Evolutionary conservation across 2,113 vertebrate genomes (phyloP).

Genomic region (Gorilla gorilla): DNA sequence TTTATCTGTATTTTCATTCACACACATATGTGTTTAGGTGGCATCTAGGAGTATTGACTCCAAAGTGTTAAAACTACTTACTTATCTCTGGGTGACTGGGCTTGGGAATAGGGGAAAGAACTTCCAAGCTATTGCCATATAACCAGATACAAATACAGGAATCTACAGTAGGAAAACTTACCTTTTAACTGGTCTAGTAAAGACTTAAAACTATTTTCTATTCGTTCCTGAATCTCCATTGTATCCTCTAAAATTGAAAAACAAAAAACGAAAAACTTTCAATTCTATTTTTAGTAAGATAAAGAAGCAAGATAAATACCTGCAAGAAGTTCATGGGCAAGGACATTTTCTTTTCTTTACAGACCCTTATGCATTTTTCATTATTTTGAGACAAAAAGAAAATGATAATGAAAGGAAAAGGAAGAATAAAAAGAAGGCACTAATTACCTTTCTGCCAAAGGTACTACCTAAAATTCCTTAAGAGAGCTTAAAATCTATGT

Average conservation of each 20-base stretch:
- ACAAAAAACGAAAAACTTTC: background rate
- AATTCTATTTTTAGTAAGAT: background rate
- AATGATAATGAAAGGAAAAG: background rate
- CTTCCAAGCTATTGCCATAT: background rate
- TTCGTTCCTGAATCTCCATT: conserved; percentile 92
- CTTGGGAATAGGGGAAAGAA: background rate
- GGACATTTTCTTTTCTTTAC: background rate
- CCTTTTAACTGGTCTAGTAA: conserved; percentile 95
- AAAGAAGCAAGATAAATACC: background rate
- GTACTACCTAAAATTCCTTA: background rate
- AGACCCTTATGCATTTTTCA: background rate
- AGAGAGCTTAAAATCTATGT: background rate
- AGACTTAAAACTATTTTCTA: conserved; percentile 94
- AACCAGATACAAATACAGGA: background rate
- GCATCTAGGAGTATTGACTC: background rate
- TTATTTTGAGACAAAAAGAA: background rate
- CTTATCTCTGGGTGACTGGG: background rate
- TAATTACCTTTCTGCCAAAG: background rate
- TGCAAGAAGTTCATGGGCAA: background rate
- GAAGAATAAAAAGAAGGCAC: background rate
- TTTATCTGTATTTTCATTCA: background rate
- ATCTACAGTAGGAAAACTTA: conserved; percentile 76
- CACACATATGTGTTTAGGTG: background rate
- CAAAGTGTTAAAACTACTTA: background rate
- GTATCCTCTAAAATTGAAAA: conserved; percentile 90